Conservation (phyloP, 2,888 invertebrate genomes). For the Ganaspis brasiliensis region DNA sequence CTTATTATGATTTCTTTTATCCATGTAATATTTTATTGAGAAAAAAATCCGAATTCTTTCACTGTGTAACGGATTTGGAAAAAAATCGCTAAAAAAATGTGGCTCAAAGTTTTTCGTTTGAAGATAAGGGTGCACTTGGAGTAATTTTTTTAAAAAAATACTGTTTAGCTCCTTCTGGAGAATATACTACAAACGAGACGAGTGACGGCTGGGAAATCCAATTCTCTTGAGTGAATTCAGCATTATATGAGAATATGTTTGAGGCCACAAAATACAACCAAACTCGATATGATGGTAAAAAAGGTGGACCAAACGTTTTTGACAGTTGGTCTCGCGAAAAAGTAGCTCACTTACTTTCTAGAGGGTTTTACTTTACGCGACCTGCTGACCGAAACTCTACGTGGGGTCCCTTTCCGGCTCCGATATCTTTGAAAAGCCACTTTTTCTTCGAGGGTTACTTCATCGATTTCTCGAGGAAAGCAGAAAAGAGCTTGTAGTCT, state of each 20-base stretch:
- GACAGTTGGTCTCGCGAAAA: constrained; percentile 60
- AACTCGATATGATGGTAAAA: constrained; percentile 48
- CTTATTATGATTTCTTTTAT: no score
- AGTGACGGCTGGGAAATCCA: constrained; percentile 62
- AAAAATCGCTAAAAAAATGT: no score
- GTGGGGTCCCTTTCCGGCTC: constrained; percentile 72
- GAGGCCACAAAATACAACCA: constrained; percentile 53
- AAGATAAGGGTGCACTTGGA: constrained; percentile 36
- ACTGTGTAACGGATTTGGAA: no score
- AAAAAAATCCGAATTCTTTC: no score
- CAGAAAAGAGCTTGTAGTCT: constrained; percentile 66
- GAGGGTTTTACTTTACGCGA: constrained; percentile 69
- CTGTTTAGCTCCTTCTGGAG: constrained; percentile 45
- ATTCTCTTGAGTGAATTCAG: constrained; percentile 57
- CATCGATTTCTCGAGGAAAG: constrained; percentile 48
- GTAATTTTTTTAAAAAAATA: constrained; percentile 44
- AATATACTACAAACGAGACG: constrained; percentile 58
- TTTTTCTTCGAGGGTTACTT: constrained; percentile 64
- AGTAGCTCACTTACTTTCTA: constrained; percentile 66
- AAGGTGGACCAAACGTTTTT: constrained; percentile 68
- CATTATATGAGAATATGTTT: constrained; percentile 44
- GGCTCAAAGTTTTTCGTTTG: background rate
- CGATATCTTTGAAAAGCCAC: constrained; percentile 69
- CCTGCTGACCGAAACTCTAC: constrained; percentile 74
- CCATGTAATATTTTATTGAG: no score